These are phyloP conservation scores for Apamea crenata DNA, from an alignment of 2,888 invertebrate species.

Conservation along the genomic window DNA sequence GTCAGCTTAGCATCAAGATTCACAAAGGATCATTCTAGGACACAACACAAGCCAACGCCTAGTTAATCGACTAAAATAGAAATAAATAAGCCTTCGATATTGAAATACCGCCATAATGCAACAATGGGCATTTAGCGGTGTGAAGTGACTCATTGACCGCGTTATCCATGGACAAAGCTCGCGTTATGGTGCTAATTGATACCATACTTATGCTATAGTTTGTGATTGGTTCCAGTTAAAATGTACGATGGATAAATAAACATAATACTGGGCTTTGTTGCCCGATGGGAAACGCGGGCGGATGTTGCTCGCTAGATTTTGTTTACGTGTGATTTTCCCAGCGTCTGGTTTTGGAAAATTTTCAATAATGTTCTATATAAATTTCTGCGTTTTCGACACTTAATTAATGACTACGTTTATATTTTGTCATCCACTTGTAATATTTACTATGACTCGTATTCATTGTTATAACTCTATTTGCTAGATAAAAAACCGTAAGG, in stretches of 20 bases:
- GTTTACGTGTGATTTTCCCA: constrained; percentile 23
- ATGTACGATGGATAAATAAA: constrained; percentile 67
- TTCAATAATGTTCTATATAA: neutral
- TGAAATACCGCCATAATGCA: constrained; percentile 54
- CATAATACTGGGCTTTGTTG: constrained; percentile 61
- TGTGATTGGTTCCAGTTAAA: constrained; percentile 70
- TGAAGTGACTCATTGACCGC: constrained; percentile 69
- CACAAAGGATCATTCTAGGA: neutral
- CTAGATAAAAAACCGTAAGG: neutral
- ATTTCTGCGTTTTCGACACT: neutral
- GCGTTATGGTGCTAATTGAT: constrained; percentile 67
- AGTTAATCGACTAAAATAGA: constrained; percentile 19
- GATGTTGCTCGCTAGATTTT: constrained; percentile 17
- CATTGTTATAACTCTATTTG: neutral
- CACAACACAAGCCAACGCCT: neutral
- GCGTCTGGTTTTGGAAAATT: neutral
- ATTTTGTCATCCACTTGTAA: neutral
- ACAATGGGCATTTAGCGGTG: constrained; percentile 65
- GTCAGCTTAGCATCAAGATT: neutral
- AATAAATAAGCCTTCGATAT: constrained; percentile 44
- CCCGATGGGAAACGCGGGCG: constrained; percentile 26
- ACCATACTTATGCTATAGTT: constrained; percentile 65
- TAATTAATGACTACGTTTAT: neutral
- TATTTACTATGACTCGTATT: neutral
- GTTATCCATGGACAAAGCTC: constrained; percentile 67